Evolutionary conservation across 2,888 invertebrate species (phyloP).

Genomic region (Unio pictorum): DNA sequence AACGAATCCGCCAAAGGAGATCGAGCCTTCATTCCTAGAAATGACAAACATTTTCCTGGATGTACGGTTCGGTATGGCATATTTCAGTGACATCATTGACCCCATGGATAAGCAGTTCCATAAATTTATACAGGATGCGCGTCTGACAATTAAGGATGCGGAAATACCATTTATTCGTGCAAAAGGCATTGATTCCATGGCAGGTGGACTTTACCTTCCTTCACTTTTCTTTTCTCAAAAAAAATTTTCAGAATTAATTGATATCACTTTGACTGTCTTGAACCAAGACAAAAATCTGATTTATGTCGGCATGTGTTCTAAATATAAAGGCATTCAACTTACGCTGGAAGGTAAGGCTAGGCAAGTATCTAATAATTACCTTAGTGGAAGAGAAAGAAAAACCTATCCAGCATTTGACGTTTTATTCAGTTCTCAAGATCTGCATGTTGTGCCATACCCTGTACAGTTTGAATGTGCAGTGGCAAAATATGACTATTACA

Average conservation of each 20-base stretch:
- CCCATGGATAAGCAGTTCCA: too few relatives aligned
- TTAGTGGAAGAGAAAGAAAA: not conserved
- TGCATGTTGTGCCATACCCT: not conserved
- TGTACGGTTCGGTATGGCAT: not conserved
- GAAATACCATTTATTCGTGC: too few relatives aligned
- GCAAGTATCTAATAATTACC: too few relatives aligned
- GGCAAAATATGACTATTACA: not conserved
- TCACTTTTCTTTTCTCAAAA: too few relatives aligned
- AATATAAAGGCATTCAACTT: not conserved
- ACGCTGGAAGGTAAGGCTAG: too few relatives aligned
- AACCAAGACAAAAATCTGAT: conserved; percentile 1
- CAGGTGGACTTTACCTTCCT: too few relatives aligned
- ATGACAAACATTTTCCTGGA: conserved; percentile 2
- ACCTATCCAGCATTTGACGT: conserved; percentile 1
- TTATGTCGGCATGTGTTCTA: not conserved
- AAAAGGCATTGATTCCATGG: too few relatives aligned
- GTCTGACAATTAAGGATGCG: too few relatives aligned
- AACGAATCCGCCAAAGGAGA: not conserved
- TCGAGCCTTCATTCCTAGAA: conserved; percentile 1
- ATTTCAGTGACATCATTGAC: too few relatives aligned
- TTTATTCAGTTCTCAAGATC: not conserved
- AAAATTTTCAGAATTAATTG: not conserved
- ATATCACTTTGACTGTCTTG: not conserved
- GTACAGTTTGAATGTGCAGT: not conserved
- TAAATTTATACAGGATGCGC: too few relatives aligned